Conservation (phyloP, 1,140 invertebrate genomes). For the Hycleus cichorii region DNA sequence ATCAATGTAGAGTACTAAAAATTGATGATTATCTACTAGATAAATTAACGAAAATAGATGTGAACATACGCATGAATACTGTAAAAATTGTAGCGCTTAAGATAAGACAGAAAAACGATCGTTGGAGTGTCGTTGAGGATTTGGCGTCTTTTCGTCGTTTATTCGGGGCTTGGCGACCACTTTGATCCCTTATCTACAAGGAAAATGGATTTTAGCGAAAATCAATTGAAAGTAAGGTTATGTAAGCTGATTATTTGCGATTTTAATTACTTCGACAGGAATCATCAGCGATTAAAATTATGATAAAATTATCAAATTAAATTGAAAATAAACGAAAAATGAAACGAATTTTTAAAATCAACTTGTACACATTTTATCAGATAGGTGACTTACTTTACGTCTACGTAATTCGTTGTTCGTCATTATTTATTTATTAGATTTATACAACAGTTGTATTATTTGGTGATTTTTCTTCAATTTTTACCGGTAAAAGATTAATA, state of each 20-base stretch:
- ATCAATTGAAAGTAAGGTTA: slow-evolving; percentile 1
- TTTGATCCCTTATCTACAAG: slow-evolving; percentile 33
- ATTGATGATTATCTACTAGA: slow-evolving; percentile 3
- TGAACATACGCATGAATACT: slow-evolving; percentile 32
- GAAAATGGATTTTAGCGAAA: slow-evolving; percentile 9
- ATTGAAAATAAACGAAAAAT: slow-evolving; percentile 3
- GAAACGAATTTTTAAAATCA: background rate
- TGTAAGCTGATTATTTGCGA: background rate
- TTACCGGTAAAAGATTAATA: no score
- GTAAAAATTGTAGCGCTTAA: slow-evolving; percentile 36
- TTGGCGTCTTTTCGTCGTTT: slow-evolving; percentile 28
- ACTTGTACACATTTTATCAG: background rate
- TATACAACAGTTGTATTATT: background rate
- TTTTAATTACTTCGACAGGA: background rate
- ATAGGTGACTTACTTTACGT: slow-evolving; percentile 23
- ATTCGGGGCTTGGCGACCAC: slow-evolving; percentile 23
- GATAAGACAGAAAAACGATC: slow-evolving; percentile 36
- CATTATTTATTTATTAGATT: slow-evolving; percentile 10
- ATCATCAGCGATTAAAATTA: background rate
- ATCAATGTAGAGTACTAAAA: slow-evolving; percentile 39
- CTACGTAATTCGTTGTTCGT: slow-evolving; percentile 23
- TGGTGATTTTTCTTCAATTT: background rate
- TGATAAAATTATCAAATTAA: slow-evolving; percentile 4
- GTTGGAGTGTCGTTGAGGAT: slow-evolving; percentile 25
- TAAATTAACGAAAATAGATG: background rate